These are phyloP conservation scores for Meiosimyza platycephala DNA, from an alignment of 2,888 invertebrate genomes.

Conservation along the genomic window DNA sequence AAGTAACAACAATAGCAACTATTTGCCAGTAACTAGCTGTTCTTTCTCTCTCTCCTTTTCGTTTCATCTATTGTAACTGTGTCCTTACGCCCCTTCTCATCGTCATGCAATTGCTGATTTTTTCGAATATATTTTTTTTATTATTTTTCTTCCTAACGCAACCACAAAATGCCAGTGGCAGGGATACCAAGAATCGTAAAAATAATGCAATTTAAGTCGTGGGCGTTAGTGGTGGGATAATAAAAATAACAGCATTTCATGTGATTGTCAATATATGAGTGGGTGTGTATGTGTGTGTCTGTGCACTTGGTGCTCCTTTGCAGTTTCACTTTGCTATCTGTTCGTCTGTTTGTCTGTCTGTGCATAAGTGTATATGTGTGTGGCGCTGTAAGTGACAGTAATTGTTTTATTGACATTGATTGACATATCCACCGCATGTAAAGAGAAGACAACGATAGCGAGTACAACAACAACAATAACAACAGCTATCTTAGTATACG, in stretches of 20 bases:
- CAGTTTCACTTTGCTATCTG: background rate
- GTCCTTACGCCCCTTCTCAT: too few species aligned
- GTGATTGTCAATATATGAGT: background rate
- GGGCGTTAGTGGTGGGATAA: background rate
- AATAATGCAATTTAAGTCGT: slow-evolving; percentile 13
- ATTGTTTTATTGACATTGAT: slow-evolving; percentile 64
- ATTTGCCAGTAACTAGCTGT: too few species aligned
- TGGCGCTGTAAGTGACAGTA: slow-evolving; percentile 60
- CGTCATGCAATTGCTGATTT: too few species aligned
- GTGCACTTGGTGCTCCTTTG: too few species aligned
- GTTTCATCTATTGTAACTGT: too few species aligned
- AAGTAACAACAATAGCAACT: too few species aligned
- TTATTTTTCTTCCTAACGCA: background rate
- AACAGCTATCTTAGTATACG: background rate
- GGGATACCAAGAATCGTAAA: background rate
- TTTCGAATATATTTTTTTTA: too few species aligned
- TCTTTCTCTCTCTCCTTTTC: too few species aligned
- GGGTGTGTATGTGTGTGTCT: slow-evolving; percentile 4
- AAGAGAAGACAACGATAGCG: slow-evolving; percentile 3
- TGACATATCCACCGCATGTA: slow-evolving; percentile 52
- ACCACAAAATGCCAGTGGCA: slow-evolving; percentile 5
- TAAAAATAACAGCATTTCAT: background rate
- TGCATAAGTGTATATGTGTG: slow-evolving; percentile 42
- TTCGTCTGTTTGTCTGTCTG: background rate
- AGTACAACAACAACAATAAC: background rate